Evolutionary conservation across 2,797 vertebrate species (phyloP).

Genomic region (Carduelis carduelis): DNA sequence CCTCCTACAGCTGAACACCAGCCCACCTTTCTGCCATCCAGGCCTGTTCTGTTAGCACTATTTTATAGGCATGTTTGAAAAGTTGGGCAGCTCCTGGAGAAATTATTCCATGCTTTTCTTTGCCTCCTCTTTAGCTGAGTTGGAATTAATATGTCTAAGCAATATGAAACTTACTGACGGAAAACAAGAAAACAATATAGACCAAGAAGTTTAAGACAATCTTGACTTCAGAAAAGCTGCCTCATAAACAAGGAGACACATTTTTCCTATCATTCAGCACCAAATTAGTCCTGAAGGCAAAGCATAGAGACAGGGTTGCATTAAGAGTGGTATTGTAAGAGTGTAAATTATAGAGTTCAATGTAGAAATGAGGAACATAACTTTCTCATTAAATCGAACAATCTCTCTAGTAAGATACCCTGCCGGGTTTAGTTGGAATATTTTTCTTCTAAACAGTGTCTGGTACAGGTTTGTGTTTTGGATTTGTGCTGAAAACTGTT

Average conservation of each 20-base stretch:
- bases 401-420: background rate
- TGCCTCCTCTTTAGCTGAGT: background rate
- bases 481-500: background rate
- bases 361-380: background rate
- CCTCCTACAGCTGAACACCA: background rate
- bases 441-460: background rate
- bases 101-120: background rate
- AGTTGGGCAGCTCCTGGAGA: background rate
- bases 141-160: background rate
- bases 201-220: background rate
- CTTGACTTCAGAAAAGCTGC: background rate
- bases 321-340: background rate
- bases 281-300: background rate
- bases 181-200: background rate
- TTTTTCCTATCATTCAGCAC: background rate
- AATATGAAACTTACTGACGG: background rate
- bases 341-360: background rate
- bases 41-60: background rate
- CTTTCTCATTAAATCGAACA: background rate
- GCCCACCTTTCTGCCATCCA: background rate
- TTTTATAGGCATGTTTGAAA: background rate
- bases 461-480: background rate
- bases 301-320: background rate
- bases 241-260: fast-evolving
- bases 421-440: background rate